Conservation (phyloP, 2,797 vertebrate species). For the Hypotaenidia okinawae region DNA sequence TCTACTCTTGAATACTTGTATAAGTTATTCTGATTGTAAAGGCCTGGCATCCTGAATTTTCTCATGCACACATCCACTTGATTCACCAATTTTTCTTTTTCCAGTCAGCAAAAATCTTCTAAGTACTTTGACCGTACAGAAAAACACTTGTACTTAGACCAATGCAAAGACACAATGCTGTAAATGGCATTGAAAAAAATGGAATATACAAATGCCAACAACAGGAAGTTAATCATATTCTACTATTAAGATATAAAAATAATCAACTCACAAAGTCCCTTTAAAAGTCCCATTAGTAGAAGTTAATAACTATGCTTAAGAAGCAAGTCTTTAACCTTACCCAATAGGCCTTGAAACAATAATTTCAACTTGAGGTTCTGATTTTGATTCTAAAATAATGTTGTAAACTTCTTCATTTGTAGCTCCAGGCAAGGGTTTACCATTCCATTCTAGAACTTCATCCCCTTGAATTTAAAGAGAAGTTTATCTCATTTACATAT, state of each 20-base stretch:
- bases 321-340: constrained; percentile 83
- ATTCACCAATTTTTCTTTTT: background rate
- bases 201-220: background rate
- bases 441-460: constrained; percentile 98
- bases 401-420: constrained; percentile 99
- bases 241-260: background rate
- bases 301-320: constrained; percentile 58
- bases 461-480: constrained; percentile 89
- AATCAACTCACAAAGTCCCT: background rate
- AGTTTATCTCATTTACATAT: constrained; percentile 55
- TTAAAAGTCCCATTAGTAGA: constrained; percentile 51
- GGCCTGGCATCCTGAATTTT: background rate
- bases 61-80: background rate
- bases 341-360: constrained; percentile 98
- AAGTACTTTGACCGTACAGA: background rate
- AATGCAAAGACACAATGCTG: background rate
- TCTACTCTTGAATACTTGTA: background rate
- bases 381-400: constrained; percentile 98
- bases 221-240: background rate
- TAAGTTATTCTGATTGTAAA: background rate
- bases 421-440: constrained; percentile 95
- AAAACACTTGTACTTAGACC: background rate
- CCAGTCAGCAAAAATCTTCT: background rate
- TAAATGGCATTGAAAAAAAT: background rate
- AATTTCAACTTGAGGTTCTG: constrained; percentile 98